phyloP scores from a whole-genome alignment of 2,797 vertebrate species.

The Mormyrops attenuatus region DNA sequence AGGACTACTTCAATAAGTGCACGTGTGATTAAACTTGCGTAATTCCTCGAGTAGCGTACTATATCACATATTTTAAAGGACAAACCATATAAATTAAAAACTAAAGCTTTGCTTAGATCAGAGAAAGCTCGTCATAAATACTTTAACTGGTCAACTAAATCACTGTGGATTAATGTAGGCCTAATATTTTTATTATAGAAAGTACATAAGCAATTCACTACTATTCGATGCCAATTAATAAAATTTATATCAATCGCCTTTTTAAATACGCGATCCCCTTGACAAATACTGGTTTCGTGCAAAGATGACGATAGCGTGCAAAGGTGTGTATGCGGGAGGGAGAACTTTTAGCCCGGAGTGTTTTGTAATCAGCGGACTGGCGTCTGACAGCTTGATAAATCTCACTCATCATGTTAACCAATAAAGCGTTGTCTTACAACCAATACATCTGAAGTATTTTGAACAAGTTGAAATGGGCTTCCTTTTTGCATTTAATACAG shows the following conservation, averaged over 20 bases:
- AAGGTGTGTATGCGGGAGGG: constrained; percentile 24
- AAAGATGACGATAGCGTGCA: constrained; percentile 38
- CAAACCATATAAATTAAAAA: neutral
- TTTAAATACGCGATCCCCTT: constrained; percentile 17
- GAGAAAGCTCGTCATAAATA: neutral
- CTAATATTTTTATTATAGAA: neutral
- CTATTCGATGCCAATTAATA: neutral
- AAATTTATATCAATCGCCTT: neutral
- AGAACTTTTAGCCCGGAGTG: constrained; percentile 23
- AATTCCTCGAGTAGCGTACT: neutral
- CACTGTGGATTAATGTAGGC: neutral
- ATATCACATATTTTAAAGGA: neutral
- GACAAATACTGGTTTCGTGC: constrained; percentile 26
- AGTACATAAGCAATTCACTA: neutral
- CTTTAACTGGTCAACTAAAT: neutral
- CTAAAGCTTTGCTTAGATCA: neutral
- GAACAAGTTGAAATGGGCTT: neutral
- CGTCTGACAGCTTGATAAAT: constrained; percentile 34
- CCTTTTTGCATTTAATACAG: neutral
- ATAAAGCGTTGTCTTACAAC: neutral
- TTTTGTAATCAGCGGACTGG: constrained; percentile 30
- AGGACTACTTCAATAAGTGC: neutral
- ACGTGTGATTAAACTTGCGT: neutral
- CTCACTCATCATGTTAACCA: constrained; percentile 20
- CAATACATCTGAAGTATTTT: neutral